These are phyloP conservation scores for Petaurus breviceps DNA, from an alignment of 2,113 vertebrate species.

Conservation along the genomic window DNA sequence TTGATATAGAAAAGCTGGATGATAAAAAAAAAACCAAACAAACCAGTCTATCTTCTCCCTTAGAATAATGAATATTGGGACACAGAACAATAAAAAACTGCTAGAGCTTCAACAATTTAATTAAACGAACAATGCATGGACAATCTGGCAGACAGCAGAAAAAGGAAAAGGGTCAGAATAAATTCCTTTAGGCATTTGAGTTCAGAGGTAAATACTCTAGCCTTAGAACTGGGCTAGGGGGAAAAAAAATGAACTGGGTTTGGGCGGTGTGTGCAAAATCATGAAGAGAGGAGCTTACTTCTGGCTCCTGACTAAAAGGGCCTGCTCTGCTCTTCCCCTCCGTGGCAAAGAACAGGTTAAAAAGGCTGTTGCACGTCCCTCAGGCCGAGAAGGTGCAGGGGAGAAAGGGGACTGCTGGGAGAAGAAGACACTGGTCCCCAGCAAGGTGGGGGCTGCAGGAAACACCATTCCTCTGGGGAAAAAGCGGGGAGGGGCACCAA, in stretches of 20 bases:
- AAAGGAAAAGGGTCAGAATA: not conserved
- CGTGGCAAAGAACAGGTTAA: not conserved
- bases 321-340: not conserved
- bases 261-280: not conserved
- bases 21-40: not conserved
- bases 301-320: not conserved
- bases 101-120: not conserved
- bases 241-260: not conserved
- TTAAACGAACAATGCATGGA: not conserved
- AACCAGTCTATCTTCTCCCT: not conserved
- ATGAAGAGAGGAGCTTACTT: not conserved
- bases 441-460: not conserved
- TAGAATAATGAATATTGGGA: not conserved
- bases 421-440: not conserved
- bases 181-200: not conserved
- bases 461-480: not conserved
- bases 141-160: not conserved
- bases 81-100: not conserved
- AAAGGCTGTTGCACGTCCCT: not conserved
- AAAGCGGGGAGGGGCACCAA: not conserved
- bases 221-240: not conserved
- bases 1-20: not conserved
- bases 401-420: too few relatives aligned
- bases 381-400: not conserved
- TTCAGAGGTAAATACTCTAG: not conserved